Base-by-base conservation (phyloP, 2,888 invertebrate genomes). In the Myopa testacea region DNA sequence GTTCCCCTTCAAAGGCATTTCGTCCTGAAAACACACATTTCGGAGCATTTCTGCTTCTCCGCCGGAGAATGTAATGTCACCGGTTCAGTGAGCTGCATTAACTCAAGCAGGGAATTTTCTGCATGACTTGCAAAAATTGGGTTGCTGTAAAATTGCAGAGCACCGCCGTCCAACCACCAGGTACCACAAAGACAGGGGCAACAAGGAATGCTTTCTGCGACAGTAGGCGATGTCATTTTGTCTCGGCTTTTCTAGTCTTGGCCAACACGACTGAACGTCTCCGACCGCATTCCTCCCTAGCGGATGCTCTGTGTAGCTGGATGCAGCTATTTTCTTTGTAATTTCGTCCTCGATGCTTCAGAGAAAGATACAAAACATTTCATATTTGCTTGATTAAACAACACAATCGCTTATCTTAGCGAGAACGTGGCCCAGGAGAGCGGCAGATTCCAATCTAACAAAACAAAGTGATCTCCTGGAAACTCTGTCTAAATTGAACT, bases 51-150 rank as follows among this genome's bases (percentile, higher is more conserved):
- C 26, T 65, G 52, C 50, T 67, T 8, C 38, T 62, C 8, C 52
- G 40, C 40, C 50, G 55, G 7, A 50, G 60, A 68, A 77, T 77
- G 69, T 77, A 67, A 73, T 69, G 77, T 77, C 74, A 62, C 52
- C 77, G 77, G 74, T 77, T 77, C 77, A 77, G 68, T 77, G 77
- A 77, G 77, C 74, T 74, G 77, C 68, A 77, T 69, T 74, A 77
- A 77, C 74, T 77, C 73, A 77, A 77, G 77, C 77, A 74, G 62
- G 73, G 77, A 68, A 77, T 77, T 77, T 77, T 77, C 77, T 77
- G 74, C 77, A 77, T 77, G 77, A 77, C 77, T 77, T 74, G 77
- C 68, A 77, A 60, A 74, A 77, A 74, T 77, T 77, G 77, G 77
- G 74, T 73, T 77, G 77, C 77, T 69, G 69, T 77, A 77, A 77